Percentiles rank a stretch among this genome's conserved stretches.
Conservation (phyloP, 2,888 invertebrate species). For the Teleogryllus oceanicus region DNA sequence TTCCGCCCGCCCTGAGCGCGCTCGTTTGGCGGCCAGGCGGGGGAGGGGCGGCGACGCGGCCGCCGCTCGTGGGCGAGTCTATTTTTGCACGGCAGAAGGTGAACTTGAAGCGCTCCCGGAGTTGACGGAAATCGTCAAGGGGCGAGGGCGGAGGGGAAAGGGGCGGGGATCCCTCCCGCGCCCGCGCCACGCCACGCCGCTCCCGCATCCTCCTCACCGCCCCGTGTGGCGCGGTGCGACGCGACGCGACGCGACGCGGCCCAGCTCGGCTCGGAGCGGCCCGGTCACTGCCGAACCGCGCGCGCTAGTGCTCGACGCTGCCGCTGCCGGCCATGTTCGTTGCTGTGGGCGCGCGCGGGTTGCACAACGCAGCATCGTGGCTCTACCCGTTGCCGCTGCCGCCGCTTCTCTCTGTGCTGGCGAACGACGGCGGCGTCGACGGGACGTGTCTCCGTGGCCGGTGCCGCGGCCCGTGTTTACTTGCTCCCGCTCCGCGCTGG, state of each 20-base stretch:
- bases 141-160: background rate
- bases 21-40: background rate
- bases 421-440: too few relatives aligned
- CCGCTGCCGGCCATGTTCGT: slow-evolving; percentile 20
- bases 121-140: background rate
- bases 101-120: background rate
- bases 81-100: background rate
- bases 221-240: too few relatives aligned
- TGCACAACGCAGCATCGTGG: slow-evolving; percentile 20
- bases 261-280: too few relatives aligned
- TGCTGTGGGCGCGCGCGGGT: slow-evolving; percentile 30
- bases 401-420: background rate
- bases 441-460: too few relatives aligned
- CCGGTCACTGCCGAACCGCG: background rate
- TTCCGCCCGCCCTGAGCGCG: background rate
- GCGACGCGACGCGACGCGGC: too few relatives aligned
- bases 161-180: too few relatives aligned
- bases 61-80: background rate
- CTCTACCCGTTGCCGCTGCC: slow-evolving; percentile 20
- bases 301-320: background rate
- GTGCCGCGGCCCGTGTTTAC: background rate
- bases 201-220: too few relatives aligned
- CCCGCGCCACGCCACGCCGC: too few relatives aligned
- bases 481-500: background rate
- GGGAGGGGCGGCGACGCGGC: background rate